These are phyloP conservation scores for Meloidogyne chitwoodi DNA, from an alignment of 1,140 invertebrate species.

Conservation along the genomic window DNA sequence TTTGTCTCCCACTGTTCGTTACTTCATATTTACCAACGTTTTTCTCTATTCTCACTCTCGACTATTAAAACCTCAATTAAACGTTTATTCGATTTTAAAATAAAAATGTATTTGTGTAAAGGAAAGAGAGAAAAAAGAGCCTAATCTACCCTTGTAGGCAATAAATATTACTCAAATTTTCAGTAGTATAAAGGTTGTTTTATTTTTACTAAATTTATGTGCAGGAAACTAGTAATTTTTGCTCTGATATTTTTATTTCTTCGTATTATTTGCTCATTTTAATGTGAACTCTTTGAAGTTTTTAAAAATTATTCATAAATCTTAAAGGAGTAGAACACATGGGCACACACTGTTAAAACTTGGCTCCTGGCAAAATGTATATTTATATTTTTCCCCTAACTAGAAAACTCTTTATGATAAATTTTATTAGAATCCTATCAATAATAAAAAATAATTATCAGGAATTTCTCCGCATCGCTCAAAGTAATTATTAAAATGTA, in stretches of 20 bases:
- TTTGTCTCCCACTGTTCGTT: neutral
- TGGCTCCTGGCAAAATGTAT: no score
- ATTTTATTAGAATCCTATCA: no score
- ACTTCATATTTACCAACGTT: neutral
- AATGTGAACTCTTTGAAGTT: no score
- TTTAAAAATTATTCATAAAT: no score
- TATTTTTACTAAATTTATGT: neutral
- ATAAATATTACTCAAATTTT: neutral
- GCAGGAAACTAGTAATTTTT: neutral
- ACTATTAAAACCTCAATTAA: neutral
- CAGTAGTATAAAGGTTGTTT: neutral
- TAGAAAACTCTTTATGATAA: no score
- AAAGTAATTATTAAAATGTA: no score
- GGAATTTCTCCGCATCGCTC: no score
- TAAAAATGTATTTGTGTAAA: neutral
- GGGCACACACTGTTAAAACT: no score
- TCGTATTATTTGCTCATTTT: neutral
- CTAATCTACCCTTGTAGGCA: neutral
- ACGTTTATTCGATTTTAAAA: neutral
- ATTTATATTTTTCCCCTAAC: no score
- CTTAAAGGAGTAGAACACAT: no score
- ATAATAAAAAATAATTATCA: no score
- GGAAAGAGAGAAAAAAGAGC: neutral
- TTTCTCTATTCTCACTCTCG: neutral
- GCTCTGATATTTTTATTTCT: neutral